Conservation (phyloP, 2,113 vertebrate genomes). For the Eclectus roratus region DNA sequence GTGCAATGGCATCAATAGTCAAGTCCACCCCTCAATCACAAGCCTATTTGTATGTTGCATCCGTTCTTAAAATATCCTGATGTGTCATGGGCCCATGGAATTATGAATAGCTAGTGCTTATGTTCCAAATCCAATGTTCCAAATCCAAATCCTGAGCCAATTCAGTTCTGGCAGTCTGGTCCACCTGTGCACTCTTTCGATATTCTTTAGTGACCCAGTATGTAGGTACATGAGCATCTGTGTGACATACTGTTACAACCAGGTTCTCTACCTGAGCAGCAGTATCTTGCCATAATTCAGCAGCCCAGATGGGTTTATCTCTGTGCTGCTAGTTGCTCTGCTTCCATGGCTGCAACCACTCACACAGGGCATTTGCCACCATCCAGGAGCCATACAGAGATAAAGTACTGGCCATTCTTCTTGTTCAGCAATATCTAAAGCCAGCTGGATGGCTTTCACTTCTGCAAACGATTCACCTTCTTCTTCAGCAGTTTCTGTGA, state of each 20-base stretch:
- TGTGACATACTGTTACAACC: background rate
- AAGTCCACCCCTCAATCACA: background rate
- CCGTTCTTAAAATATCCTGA: background rate
- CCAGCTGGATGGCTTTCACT: background rate
- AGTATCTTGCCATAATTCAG: background rate
- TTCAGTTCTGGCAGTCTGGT: background rate
- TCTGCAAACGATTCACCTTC: background rate
- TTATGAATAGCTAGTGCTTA: background rate
- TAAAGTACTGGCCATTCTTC: background rate
- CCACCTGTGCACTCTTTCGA: background rate
- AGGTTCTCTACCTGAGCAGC: background rate
- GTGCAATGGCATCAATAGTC: background rate
- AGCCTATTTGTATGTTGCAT: background rate
- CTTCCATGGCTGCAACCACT: background rate
- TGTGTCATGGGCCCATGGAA: background rate
- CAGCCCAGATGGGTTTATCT: background rate
- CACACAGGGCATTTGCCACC: background rate
- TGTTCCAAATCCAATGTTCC: background rate
- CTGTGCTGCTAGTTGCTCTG: background rate
- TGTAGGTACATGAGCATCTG: fast-evolving
- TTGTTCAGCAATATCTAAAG: background rate
- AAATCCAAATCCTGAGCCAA: background rate
- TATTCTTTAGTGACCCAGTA: background rate
- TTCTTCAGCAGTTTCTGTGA: background rate
- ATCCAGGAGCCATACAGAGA: background rate